phyloP scores from a whole-genome alignment of 2,888 invertebrate species.

The Cenopis cana region DNA sequence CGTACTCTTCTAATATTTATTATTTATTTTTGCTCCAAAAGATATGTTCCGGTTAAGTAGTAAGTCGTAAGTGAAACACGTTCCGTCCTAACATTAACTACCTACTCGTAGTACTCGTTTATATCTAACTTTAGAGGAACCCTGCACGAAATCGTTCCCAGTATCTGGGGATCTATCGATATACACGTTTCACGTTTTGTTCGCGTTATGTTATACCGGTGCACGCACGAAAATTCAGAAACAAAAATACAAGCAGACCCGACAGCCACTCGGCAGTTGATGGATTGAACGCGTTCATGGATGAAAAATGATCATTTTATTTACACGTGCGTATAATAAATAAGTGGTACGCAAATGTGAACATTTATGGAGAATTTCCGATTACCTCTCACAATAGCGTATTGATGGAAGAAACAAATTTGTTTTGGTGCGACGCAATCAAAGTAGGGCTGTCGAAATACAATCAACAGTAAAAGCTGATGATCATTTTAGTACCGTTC shows the following conservation, averaged over 20 bases:
- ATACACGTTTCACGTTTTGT: not conserved
- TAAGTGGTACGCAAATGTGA: conserved; percentile 34
- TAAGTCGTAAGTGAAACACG: not conserved
- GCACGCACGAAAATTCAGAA: conserved; percentile 35
- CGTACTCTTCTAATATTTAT: too few relatives aligned
- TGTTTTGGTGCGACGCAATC: conserved; percentile 60
- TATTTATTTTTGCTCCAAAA: not conserved
- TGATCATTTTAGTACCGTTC: too few relatives aligned
- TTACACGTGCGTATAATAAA: conserved; percentile 36
- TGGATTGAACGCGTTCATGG: conserved; percentile 37
- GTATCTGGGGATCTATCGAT: conserved; percentile 8
- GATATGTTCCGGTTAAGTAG: not conserved
- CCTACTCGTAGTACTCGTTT: not conserved
- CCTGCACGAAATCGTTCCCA: conserved; percentile 14
- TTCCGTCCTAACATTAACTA: not conserved
- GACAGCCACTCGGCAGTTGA: conserved; percentile 38
- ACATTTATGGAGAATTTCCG: conserved; percentile 47
- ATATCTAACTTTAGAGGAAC: conserved; percentile 6
- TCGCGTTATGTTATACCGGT: conserved; percentile 10
- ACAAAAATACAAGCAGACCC: conserved; percentile 24
- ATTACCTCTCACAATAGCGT: conserved; percentile 48
- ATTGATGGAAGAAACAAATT: conserved; percentile 62
- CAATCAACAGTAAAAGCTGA: too few relatives aligned
- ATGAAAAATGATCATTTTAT: conserved; percentile 40
- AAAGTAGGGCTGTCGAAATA: conserved; percentile 9